A percentile compares a stretch with the other conserved stretches of the same genome.
Evolutionary conservation across 2,797 vertebrate genomes (phyloP).

Genomic region (Cygnus olor): DNA sequence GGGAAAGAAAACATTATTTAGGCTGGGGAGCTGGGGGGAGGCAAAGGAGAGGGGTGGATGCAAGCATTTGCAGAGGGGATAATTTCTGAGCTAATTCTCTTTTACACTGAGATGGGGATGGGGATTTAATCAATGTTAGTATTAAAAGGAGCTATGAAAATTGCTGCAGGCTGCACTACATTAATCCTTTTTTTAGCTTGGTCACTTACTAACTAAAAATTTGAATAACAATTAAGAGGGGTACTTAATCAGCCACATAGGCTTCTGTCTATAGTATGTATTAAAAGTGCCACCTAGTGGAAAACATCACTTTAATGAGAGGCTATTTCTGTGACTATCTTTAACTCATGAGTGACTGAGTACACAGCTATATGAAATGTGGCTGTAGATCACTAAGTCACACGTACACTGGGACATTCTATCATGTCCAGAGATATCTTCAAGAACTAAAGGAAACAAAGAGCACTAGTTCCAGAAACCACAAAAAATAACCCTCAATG

Average conservation of each 20-base stretch:
- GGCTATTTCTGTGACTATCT: neutral
- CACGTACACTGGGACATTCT: neutral
- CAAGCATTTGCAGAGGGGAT: neutral
- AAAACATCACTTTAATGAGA: neutral
- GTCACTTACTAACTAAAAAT: slow-evolving; percentile 14
- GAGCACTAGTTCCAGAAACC: neutral
- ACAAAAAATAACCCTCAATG: neutral
- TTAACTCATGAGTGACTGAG: neutral
- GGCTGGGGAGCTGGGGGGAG: too few species aligned
- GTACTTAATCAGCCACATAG: neutral
- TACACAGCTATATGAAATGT: neutral
- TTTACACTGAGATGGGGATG: neutral
- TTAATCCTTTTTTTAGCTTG: slow-evolving; percentile 28
- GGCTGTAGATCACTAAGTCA: neutral
- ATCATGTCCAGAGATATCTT: neutral
- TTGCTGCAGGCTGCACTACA: slow-evolving; percentile 21
- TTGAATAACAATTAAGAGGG: neutral
- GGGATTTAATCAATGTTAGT: slow-evolving; percentile 42
- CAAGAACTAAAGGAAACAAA: neutral
- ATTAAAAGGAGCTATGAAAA: slow-evolving; percentile 32
- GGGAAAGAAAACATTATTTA: neutral
- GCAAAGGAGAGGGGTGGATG: neutral
- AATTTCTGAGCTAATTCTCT: neutral
- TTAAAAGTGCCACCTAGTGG: slow-evolving; percentile 72
- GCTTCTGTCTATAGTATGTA: neutral